phyloP scores from a whole-genome alignment of 2,113 vertebrate species.

The Pipra filicauda region DNA sequence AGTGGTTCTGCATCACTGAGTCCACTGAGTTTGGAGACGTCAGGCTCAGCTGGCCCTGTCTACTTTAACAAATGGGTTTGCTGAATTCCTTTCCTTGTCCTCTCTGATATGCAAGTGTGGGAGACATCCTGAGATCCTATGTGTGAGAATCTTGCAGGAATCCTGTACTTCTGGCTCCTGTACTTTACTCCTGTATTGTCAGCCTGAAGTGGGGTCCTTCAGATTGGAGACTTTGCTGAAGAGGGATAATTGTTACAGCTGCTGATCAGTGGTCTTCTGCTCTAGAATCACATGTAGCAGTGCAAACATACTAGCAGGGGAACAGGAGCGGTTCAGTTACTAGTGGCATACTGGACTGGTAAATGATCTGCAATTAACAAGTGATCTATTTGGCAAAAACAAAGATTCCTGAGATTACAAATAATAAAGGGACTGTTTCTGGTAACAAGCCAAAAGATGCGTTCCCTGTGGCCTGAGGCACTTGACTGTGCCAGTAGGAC shows the following conservation, averaged over 20 bases:
- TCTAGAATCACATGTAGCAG: not conserved
- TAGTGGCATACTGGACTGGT: not conserved
- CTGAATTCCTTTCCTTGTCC: not conserved
- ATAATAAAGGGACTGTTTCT: not conserved
- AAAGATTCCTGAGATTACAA: not conserved
- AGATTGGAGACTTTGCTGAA: not conserved
- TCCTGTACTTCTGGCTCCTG: not conserved
- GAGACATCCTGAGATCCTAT: not conserved
- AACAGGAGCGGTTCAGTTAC: not conserved
- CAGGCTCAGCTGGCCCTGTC: not conserved
- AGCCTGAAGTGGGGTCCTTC: not conserved
- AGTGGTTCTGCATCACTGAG: not conserved
- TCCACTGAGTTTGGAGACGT: not conserved
- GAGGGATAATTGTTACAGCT: not conserved
- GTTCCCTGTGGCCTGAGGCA: not conserved
- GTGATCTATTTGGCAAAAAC: not conserved
- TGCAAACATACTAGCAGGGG: not conserved
- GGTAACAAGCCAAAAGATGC: not conserved
- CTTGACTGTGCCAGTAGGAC: not conserved
- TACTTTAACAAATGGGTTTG: not conserved
- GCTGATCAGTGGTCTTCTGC: not conserved
- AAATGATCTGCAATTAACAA: not conserved
- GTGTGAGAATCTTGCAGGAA: not conserved
- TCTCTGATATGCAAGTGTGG: accelerated
- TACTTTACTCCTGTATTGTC: not conserved